A percentile compares a stretch with the other conserved stretches of the same genome.
phyloP scores from a whole-genome alignment of 2,888 invertebrate species.

The Callinectes sapidus region DNA sequence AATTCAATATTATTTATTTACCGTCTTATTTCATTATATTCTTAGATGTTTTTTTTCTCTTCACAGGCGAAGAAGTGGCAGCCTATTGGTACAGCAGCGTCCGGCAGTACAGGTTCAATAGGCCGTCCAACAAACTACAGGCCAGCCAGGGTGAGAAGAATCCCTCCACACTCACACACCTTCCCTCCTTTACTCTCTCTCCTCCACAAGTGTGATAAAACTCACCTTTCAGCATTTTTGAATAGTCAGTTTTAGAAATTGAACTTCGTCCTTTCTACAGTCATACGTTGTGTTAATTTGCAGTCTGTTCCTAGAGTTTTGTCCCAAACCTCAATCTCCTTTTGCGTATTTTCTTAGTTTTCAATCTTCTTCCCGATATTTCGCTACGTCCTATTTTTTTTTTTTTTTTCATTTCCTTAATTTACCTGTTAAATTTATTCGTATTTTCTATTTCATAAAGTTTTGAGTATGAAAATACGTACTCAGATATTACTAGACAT shows the following conservation, averaged over 20 bases:
- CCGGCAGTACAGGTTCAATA: slow-evolving; percentile 85
- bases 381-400: background rate
- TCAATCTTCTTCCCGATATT: too few relatives aligned
- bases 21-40: too few relatives aligned
- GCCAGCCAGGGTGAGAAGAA: slow-evolving; percentile 83
- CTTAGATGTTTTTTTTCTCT: slow-evolving; percentile 15
- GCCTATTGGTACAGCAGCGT: slow-evolving; percentile 89
- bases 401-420: background rate
- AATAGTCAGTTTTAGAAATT: background rate
- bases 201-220: background rate
- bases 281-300: background rate
- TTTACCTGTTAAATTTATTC: background rate
- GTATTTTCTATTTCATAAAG: background rate
- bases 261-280: background rate
- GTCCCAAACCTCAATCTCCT: background rate
- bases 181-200: background rate
- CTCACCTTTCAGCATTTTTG: background rate
- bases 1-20: background rate
- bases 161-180: background rate
- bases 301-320: background rate
- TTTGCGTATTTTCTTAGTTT: too few relatives aligned
- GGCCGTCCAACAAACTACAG: slow-evolving; percentile 84
- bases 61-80: slow-evolving; percentile 84
- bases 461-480: background rate
- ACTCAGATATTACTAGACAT: background rate